Evolutionary conservation across 92 coral and sea anemone species (phyloP).

Genomic region (Heliopora coerulea): DNA sequence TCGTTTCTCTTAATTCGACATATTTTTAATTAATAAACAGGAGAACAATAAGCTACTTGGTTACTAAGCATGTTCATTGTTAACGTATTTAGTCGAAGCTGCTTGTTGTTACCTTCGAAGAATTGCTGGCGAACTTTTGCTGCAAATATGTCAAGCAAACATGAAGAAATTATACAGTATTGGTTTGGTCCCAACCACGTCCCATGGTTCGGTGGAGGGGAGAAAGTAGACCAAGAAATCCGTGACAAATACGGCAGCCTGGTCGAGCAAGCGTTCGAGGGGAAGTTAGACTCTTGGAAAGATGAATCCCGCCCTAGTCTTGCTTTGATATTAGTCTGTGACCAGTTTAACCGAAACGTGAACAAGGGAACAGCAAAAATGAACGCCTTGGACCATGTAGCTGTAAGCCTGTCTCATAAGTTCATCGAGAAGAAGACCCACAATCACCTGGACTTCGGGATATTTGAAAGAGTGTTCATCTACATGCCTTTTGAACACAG

Average conservation of each 20-base stretch:
- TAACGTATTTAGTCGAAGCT: too few species aligned
- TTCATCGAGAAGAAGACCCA: slow-evolving; percentile 65
- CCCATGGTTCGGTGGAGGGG: slow-evolving; percentile 91
- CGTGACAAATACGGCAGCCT: slow-evolving; percentile 64
- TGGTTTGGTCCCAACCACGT: slow-evolving; percentile 89
- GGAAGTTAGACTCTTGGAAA: slow-evolving; percentile 84
- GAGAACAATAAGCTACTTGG: too few species aligned
- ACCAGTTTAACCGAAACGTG: slow-evolving; percentile 83
- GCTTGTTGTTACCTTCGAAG: background rate
- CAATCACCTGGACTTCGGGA: slow-evolving; percentile 58
- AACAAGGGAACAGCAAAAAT: slow-evolving; percentile 54
- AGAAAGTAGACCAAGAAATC: slow-evolving; percentile 62
- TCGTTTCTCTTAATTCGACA: too few species aligned
- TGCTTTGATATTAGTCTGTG: slow-evolving; percentile 73
- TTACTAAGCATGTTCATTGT: too few species aligned
- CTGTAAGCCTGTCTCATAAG: slow-evolving; percentile 29
- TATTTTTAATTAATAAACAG: too few species aligned
- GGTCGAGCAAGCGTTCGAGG: slow-evolving; percentile 72
- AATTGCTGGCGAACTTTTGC: background rate
- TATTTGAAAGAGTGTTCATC: slow-evolving; percentile 52
- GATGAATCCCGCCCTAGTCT: slow-evolving; percentile 68
- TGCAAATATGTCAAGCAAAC: slow-evolving; percentile 27
- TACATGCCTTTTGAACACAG: slow-evolving; percentile 75
- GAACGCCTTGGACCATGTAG: slow-evolving; percentile 15
- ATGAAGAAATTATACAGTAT: slow-evolving; percentile 54